Percentiles rank a stretch among this genome's conserved stretches.
Evolutionary conservation across 1,140 invertebrate species (phyloP).

Genomic region (Helicoverpa zea): DNA sequence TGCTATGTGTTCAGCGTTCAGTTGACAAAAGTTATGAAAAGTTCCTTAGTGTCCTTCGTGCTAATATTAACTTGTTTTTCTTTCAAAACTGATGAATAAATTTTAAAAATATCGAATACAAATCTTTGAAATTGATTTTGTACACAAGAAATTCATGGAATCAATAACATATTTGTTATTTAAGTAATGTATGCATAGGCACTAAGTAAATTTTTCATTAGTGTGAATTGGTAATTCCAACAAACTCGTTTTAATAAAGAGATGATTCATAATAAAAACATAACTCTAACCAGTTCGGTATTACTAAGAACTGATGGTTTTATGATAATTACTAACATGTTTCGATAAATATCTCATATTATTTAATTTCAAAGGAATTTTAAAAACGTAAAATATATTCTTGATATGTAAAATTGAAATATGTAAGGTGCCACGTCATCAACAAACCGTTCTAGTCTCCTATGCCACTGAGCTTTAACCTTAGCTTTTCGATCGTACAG

Average conservation of each 20-base stretch:
- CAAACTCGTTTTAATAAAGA: not conserved
- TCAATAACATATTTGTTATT: no score
- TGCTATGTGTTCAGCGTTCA: not conserved
- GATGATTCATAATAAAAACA: not conserved
- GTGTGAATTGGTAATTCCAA: not conserved
- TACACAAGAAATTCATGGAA: not conserved
- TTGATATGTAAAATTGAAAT: no score
- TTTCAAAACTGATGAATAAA: no score
- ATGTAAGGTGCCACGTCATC: no score
- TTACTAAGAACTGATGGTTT: not conserved
- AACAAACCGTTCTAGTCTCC: no score
- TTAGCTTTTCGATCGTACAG: not conserved
- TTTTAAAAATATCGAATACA: no score
- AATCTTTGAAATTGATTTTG: not conserved
- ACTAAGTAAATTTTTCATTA: not conserved
- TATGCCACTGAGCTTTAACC: not conserved
- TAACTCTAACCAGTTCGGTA: not conserved
- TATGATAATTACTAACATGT: not conserved
- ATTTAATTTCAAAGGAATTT: no score
- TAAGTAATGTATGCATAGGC: not conserved
- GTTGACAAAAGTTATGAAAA: no score
- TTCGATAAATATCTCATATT: no score
- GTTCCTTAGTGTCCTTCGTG: no score
- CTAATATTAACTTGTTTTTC: no score
- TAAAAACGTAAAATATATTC: no score